Evolutionary conservation across 2,888 invertebrate species (phyloP), one percentile per base, ranked within the genome.

Genomic region (Cryptocephalus primarius): DNA sequence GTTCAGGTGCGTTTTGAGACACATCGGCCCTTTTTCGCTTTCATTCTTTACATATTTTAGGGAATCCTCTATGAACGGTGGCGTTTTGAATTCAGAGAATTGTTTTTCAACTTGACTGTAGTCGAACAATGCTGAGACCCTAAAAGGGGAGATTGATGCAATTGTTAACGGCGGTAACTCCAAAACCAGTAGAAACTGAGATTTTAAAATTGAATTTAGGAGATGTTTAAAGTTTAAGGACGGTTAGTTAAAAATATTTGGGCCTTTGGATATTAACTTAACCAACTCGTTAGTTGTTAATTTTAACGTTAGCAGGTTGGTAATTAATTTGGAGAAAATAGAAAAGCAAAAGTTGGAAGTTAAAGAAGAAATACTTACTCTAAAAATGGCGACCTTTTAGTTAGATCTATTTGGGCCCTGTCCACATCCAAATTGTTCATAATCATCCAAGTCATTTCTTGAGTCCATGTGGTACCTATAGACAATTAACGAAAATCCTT

Each of bases 341-440:
- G n/a, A n/a, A 22, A 22, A 22, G 6, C 6, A 22, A 22, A 22
- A 22, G 22, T 22, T 22, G 22, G 22, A 2, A 22, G 6, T 22
- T 6, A 22, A 2, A 22, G 22, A 12, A 8, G 33, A 46, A 31
- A 44, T 48, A 72, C 77, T 77, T 67, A 80, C 82, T 83, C 82
- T 49, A 83, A 65, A 75, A 82, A 86, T 4, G 85, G 85, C 60
- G 83, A 85, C 59, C 87, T 68, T 48, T 73, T 69, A n/a, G 72
- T 72, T 1, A 80, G 64, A 8, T 73, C 70, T 22, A 69, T 36
- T 4, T 45, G 45, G 14, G 33, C 33, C 22, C 9, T 36, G 1
- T 34, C 34, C 12, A 43, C 14, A 43, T 43, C 43, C 4, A 43
- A 32, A 12, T 43, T 43, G 12, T 43, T 43, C 36, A 43, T 34